These are phyloP conservation scores for Tipula unca DNA, from an alignment of 2,888 invertebrate genomes.

Conservation along the genomic window DNA sequence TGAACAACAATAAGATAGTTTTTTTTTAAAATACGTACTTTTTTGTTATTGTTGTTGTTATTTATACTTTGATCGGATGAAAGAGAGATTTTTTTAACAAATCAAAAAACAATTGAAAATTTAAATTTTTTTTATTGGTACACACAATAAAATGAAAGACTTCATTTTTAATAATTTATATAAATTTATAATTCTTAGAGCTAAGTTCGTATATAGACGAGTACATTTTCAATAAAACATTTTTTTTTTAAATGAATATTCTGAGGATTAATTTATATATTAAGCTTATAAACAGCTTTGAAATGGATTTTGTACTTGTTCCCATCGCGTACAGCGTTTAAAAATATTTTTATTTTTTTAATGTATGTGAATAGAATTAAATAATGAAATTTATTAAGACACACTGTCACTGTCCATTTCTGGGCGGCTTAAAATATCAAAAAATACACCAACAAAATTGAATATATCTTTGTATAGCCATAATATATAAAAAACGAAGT, in stretches of 20 bases:
- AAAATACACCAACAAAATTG: not conserved
- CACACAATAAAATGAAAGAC: not conserved
- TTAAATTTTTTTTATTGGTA: not conserved
- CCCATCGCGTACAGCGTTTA: not conserved
- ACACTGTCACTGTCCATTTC: slow-evolving; percentile 8
- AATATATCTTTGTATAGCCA: too few species aligned
- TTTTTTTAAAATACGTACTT: not conserved
- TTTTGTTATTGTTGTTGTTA: not conserved
- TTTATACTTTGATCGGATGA: not conserved
- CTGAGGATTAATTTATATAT: not conserved
- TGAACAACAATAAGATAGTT: not conserved
- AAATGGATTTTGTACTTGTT: not conserved
- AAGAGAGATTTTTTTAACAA: not conserved
- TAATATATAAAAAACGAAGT: not conserved
- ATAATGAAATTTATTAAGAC: not conserved
- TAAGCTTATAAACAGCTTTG: not conserved
- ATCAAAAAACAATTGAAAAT: not conserved
- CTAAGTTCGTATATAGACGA: not conserved
- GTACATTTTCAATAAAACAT: too few species aligned
- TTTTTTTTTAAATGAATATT: not conserved
- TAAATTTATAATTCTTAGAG: not conserved
- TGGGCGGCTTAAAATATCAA: slow-evolving; percentile 3
- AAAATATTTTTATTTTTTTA: too few species aligned
- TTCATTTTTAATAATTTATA: not conserved
- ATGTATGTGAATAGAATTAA: not conserved